phyloP scores from a whole-genome alignment of 1,140 invertebrate genomes.

The Conopomorpha cramerella region DNA sequence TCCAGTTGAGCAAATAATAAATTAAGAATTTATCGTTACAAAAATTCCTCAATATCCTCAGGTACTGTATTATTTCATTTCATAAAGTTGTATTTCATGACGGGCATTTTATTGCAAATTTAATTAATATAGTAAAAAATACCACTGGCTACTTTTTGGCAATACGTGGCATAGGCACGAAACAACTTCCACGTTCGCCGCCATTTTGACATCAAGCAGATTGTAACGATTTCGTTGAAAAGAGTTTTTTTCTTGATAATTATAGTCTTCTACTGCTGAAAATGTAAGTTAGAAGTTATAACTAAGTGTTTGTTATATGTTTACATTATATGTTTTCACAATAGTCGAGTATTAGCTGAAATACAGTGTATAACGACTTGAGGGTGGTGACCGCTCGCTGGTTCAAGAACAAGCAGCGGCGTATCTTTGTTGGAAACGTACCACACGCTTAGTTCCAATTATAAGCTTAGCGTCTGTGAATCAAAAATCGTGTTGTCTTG shows the following conservation, averaged over 20 bases:
- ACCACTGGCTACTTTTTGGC: constrained; percentile 49
- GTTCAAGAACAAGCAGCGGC: constrained; percentile 38
- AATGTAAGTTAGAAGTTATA: constrained; percentile 61
- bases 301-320: constrained; percentile 1
- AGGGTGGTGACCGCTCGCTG: constrained; percentile 33
- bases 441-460: background rate
- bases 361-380: too few relatives aligned
- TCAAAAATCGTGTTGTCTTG: too few relatives aligned
- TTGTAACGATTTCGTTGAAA: constrained; percentile 71
- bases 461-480: too few relatives aligned
- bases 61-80: too few relatives aligned
- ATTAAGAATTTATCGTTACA: too few relatives aligned
- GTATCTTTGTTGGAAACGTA: constrained; percentile 27
- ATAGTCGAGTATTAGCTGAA: too few relatives aligned
- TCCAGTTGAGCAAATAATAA: too few relatives aligned
- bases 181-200: constrained; percentile 72
- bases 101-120: too few relatives aligned
- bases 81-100: too few relatives aligned
- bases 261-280: constrained; percentile 64
- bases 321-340: too few relatives aligned
- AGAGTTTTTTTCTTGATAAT: constrained; percentile 68
- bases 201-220: constrained; percentile 79
- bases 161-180: constrained; percentile 78
- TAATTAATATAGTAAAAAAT: background rate
- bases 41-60: too few relatives aligned